These are phyloP conservation scores for Morpho helenor DNA, from an alignment of 2,888 invertebrate genomes.

Conservation along the genomic window DNA sequence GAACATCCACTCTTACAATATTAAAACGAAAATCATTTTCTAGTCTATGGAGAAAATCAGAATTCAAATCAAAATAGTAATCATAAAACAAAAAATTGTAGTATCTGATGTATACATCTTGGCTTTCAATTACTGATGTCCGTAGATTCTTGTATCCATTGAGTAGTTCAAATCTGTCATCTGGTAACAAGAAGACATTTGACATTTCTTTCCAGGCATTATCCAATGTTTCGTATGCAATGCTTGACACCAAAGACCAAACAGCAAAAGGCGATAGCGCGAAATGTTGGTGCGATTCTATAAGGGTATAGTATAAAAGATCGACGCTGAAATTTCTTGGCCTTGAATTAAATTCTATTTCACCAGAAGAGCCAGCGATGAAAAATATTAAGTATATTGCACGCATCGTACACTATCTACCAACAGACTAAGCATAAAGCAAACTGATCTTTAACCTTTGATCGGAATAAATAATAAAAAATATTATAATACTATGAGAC, in stretches of 20 bases:
- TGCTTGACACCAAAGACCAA: slow-evolving; percentile 66
- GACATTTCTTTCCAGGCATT: slow-evolving; percentile 32
- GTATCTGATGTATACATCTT: slow-evolving; percentile 33
- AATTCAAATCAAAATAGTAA: neutral
- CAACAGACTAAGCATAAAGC: no score
- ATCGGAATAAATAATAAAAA: no score
- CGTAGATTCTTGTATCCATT: neutral
- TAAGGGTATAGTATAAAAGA: slow-evolving; percentile 54
- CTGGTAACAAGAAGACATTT: slow-evolving; percentile 1
- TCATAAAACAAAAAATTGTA: slow-evolving; percentile 1
- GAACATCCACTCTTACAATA: neutral
- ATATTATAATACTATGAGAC: no score
- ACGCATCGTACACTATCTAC: no score
- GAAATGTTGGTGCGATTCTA: slow-evolving; percentile 53
- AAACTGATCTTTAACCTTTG: no score
- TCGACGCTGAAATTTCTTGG: slow-evolving; percentile 65
- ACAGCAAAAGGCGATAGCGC: slow-evolving; percentile 69
- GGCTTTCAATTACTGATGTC: neutral
- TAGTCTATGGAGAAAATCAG: neutral
- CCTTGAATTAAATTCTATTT: slow-evolving; percentile 52
- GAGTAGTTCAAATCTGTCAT: slow-evolving; percentile 1
- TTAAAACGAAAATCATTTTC: neutral
- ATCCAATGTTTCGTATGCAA: slow-evolving; percentile 58
- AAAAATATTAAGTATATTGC: neutral
- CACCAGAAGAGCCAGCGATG: slow-evolving; percentile 15